These are phyloP conservation scores for Mohoua ochrocephala DNA, from an alignment of 2,113 vertebrate species.

Conservation along the genomic window DNA sequence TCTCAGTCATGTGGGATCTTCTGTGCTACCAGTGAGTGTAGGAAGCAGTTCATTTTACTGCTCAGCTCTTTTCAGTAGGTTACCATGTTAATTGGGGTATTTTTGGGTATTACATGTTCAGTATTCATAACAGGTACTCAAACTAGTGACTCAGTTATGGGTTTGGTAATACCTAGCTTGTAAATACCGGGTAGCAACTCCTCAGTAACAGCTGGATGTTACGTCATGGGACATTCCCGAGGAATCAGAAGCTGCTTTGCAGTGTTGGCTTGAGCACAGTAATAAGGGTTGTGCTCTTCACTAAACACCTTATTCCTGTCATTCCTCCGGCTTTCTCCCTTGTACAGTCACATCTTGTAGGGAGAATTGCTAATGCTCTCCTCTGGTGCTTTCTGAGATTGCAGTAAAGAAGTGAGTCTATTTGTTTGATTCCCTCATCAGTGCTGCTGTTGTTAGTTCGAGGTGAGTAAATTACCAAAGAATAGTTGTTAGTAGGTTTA, in stretches of 20 bases:
- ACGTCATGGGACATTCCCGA: accelerated
- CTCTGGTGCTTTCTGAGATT: not conserved
- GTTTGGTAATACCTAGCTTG: not conserved
- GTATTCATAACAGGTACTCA: not conserved
- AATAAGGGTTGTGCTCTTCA: not conserved
- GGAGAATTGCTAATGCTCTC: not conserved
- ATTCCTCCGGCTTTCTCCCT: not conserved
- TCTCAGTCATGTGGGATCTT: not conserved
- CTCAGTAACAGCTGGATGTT: not conserved
- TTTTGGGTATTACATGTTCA: not conserved
- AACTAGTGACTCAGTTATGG: not conserved
- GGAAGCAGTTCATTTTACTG: not conserved
- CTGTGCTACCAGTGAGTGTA: not conserved
- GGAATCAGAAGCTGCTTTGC: not conserved
- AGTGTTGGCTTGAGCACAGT: not conserved
- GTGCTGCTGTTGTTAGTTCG: not conserved
- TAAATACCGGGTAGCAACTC: not conserved
- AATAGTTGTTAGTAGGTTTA: not conserved
- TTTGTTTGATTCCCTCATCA: not conserved
- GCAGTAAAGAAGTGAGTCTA: not conserved
- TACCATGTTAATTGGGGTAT: not conserved
- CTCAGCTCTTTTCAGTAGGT: not conserved
- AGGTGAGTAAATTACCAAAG: conserved; percentile 28
- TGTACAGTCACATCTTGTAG: not conserved
- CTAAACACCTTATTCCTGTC: not conserved